These are phyloP conservation scores for Augochlora pura DNA, from an alignment of 1,140 invertebrate genomes.

Conservation along the genomic window DNA sequence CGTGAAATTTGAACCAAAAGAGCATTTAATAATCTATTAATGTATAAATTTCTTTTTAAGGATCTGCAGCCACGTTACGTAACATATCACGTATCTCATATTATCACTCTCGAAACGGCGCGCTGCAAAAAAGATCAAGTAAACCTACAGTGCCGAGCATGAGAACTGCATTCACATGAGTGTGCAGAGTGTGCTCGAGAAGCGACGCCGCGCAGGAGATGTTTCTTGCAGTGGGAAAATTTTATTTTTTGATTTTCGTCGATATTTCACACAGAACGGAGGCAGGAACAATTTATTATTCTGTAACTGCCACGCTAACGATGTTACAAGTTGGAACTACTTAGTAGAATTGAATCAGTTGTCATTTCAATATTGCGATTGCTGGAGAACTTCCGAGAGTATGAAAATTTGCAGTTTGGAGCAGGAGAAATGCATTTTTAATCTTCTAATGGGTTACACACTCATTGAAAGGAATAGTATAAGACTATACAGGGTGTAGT, in stretches of 20 bases:
- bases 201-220: neutral
- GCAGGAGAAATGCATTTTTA: no score
- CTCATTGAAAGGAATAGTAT: no score
- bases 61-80: neutral
- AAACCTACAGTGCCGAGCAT: neutral
- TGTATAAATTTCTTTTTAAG: neutral
- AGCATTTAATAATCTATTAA: neutral
- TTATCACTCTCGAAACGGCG: slow-evolving; percentile 1
- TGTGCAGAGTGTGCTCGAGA: slow-evolving; percentile 14
- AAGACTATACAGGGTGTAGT: no score
- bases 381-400: no score
- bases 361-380: no score
- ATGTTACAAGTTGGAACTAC: no score
- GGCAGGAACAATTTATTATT: no score
- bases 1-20: neutral
- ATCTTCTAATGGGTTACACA: no score
- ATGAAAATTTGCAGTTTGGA: no score
- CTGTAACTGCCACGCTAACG: no score
- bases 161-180: slow-evolving; percentile 4
- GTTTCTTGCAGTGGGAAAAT: neutral
- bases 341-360: no score
- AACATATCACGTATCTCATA: neutral
- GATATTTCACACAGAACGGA: neutral
- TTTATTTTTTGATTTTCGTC: neutral
- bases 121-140: neutral